Evolutionary conservation across 2,113 vertebrate species (phyloP).

Genomic region (Morone chrysops): DNA sequence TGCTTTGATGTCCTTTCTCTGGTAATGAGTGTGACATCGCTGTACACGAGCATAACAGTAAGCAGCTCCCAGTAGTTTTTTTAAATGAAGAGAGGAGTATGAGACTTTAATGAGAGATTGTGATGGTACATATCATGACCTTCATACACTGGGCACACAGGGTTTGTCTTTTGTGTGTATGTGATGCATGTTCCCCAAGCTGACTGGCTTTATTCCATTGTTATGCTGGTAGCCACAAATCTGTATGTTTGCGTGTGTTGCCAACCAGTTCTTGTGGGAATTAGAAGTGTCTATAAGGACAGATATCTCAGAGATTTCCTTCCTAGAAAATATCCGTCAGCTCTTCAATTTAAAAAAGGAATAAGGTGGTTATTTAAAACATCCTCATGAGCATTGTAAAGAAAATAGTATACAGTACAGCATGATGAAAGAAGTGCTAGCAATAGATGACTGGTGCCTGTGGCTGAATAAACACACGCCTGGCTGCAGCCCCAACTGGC

Average conservation of each 20-base stretch:
- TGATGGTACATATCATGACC: constrained; percentile 26
- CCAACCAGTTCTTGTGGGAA: background rate
- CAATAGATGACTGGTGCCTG: constrained; percentile 48
- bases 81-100: constrained; percentile 36
- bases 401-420: constrained; percentile 1
- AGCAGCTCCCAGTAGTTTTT: constrained; percentile 46
- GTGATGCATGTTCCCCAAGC: background rate
- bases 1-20: constrained; percentile 75
- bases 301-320: background rate
- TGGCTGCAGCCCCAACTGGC: constrained; percentile 66
- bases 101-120: constrained; percentile 53
- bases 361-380: background rate
- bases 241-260: background rate
- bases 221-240: constrained; percentile 7
- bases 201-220: constrained; percentile 2
- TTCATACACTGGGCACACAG: constrained; percentile 18
- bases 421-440: constrained; percentile 6
- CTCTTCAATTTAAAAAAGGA: background rate
- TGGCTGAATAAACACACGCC: constrained; percentile 64
- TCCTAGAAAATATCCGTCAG: background rate
- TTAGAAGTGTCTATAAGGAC: constrained; percentile 3
- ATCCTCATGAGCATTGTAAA: background rate
- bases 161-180: background rate
- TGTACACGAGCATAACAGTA: constrained; percentile 52
- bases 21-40: constrained; percentile 70